These are phyloP conservation scores for Scatophagus argus DNA, from an alignment of 2,113 vertebrate species.

Conservation along the genomic window DNA sequence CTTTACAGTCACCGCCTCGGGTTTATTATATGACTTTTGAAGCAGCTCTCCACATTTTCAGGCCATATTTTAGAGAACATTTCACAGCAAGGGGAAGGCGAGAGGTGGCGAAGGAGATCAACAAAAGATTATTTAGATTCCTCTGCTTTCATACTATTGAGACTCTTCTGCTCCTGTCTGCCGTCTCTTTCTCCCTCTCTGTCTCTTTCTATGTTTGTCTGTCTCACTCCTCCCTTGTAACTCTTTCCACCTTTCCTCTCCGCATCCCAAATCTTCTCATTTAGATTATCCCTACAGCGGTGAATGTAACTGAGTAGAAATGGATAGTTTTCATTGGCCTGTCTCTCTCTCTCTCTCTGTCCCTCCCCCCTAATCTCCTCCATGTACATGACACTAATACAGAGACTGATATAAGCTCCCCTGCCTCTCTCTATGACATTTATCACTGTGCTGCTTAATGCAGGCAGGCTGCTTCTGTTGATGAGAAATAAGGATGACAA, in stretches of 20 bases:
- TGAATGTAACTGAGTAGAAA: conserved; percentile 44
- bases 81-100: background rate
- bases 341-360: conserved; percentile 5
- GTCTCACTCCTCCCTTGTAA: conserved; percentile 3
- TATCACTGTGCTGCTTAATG: conserved; percentile 71
- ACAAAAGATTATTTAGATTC: conserved; percentile 32
- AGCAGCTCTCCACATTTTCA: conserved; percentile 12
- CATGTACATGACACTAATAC: conserved; percentile 80
- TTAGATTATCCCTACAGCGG: conserved; percentile 63
- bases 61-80: conserved; percentile 3
- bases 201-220: background rate
- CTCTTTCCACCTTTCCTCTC: conserved; percentile 46
- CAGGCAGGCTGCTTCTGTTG: conserved; percentile 66
- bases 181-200: background rate
- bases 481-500: conserved; percentile 72
- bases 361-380: conserved; percentile 64
- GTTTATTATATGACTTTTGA: background rate
- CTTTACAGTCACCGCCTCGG: conserved; percentile 20
- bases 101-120: conserved; percentile 18
- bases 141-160: conserved; percentile 7
- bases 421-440: conserved; percentile 73
- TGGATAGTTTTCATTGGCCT: conserved; percentile 46
- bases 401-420: conserved; percentile 74
- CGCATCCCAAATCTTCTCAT: conserved; percentile 65
- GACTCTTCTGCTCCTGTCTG: background rate